Conservation (phyloP, 1,140 invertebrate genomes). For the Arion vulgaris region DNA sequence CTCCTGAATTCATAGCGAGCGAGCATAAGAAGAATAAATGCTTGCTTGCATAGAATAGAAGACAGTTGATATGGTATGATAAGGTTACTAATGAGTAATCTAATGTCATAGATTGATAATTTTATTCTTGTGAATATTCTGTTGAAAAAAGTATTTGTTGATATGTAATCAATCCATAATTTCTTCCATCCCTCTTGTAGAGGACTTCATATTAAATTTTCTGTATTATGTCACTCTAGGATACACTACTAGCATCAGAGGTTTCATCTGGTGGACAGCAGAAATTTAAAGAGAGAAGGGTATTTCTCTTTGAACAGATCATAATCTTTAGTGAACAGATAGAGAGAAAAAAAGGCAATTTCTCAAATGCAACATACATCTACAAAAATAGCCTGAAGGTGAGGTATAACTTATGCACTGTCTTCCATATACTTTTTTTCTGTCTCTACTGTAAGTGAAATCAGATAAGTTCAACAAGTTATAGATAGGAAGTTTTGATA, state of each 20-base stretch:
- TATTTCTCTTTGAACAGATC: conserved; percentile 98
- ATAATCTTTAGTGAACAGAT: conserved; percentile 97
- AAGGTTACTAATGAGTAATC: no score
- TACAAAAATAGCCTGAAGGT: conserved; percentile 98
- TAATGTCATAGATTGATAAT: no score
- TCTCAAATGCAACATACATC: conserved; percentile 94
- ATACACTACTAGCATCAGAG: conserved; percentile 86
- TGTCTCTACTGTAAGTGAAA: no score
- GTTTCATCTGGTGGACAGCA: conserved; percentile 77
- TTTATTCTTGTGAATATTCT: no score
- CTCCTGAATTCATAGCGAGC: no score
- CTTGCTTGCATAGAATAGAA: no score
- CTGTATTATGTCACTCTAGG: conserved; percentile 70
- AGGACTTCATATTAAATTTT: neutral
- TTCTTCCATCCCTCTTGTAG: neutral
- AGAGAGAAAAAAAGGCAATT: conserved; percentile 87
- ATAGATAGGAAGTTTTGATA: no score
- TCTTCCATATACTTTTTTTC: no score
- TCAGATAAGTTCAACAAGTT: no score
- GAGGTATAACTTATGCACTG: conserved; percentile 49
- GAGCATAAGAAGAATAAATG: no score
- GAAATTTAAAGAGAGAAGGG: conserved; percentile 88
- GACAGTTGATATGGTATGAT: no score
- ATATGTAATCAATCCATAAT: neutral
- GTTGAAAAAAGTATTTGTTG: no score